These are phyloP conservation scores for Cydia fagiglandana DNA, from an alignment of 1,140 invertebrate species.

Conservation along the genomic window DNA sequence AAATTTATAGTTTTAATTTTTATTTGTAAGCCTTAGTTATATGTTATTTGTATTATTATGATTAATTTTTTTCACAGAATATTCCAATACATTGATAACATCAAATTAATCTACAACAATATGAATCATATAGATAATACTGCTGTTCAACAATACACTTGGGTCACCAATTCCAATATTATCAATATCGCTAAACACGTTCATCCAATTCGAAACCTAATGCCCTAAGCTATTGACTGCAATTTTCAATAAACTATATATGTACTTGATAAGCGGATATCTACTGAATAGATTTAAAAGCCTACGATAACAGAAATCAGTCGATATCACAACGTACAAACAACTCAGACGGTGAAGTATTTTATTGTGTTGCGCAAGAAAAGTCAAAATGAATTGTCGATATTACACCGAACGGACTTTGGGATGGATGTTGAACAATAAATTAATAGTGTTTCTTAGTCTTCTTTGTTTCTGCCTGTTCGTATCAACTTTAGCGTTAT, in stretches of 20 bases:
- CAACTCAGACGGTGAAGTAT: neutral
- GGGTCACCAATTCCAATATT: conserved; percentile 1
- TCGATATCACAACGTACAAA: conserved; percentile 26
- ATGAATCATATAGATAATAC: neutral
- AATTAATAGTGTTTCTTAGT: conserved; percentile 65
- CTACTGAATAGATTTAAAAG: conserved; percentile 32
- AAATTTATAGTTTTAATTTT: too few relatives aligned
- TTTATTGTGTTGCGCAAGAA: neutral
- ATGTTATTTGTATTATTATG: too few relatives aligned
- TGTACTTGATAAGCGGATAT: conserved; percentile 1
- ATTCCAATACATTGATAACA: neutral
- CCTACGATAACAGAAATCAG: conserved; percentile 28
- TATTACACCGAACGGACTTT: conserved; percentile 57
- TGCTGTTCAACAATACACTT: neutral
- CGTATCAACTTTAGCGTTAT: conserved; percentile 59
- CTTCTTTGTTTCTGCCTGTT: conserved; percentile 64
- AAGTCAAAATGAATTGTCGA: conserved; percentile 56
- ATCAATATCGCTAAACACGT: neutral
- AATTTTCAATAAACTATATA: neutral
- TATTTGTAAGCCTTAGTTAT: too few relatives aligned
- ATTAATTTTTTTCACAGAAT: neutral
- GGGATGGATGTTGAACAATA: conserved; percentile 67
- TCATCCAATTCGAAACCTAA: neutral
- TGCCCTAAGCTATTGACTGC: neutral
- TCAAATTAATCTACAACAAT: neutral